Conservation (phyloP, 2,888 invertebrate genomes). For the Apodemia hepburni region DNA sequence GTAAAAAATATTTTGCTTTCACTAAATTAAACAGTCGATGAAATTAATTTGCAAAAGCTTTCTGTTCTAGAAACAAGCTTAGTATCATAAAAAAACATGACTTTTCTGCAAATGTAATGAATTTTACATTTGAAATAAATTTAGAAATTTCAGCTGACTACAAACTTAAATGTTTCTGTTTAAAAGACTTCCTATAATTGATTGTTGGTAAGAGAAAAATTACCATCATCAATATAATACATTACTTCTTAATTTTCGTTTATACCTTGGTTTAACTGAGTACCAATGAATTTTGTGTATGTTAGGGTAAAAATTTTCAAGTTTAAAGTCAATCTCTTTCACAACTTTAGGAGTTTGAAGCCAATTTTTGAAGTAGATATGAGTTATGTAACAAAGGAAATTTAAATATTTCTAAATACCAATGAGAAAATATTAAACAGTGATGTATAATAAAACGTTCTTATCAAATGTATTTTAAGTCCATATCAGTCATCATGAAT, state of each 20-base stretch:
- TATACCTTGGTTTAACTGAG: too few relatives aligned
- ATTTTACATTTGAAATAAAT: neutral
- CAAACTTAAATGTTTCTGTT: too few relatives aligned
- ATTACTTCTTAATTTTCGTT: too few relatives aligned
- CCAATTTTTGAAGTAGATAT: neutral
- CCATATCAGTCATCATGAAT: conserved; percentile 42
- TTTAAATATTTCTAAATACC: conserved; percentile 49
- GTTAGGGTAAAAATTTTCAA: too few relatives aligned
- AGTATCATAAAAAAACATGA: neutral
- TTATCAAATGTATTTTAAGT: conserved; percentile 20
- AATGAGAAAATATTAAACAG: too few relatives aligned
- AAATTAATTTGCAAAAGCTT: neutral
- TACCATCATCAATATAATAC: too few relatives aligned
- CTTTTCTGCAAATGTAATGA: neutral
- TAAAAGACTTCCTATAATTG: too few relatives aligned
- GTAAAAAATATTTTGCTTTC: neutral
- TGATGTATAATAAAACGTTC: conserved; percentile 32
- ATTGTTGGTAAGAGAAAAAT: too few relatives aligned
- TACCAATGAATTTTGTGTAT: too few relatives aligned
- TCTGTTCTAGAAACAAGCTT: neutral
- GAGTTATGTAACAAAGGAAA: conserved; percentile 25
- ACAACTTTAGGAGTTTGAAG: neutral
- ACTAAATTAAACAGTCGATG: neutral
- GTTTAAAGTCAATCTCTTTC: neutral
- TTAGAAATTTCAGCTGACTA: too few relatives aligned